These are phyloP conservation scores for Nysson spinosus DNA, from an alignment of 2,888 invertebrate genomes.

Conservation along the genomic window DNA sequence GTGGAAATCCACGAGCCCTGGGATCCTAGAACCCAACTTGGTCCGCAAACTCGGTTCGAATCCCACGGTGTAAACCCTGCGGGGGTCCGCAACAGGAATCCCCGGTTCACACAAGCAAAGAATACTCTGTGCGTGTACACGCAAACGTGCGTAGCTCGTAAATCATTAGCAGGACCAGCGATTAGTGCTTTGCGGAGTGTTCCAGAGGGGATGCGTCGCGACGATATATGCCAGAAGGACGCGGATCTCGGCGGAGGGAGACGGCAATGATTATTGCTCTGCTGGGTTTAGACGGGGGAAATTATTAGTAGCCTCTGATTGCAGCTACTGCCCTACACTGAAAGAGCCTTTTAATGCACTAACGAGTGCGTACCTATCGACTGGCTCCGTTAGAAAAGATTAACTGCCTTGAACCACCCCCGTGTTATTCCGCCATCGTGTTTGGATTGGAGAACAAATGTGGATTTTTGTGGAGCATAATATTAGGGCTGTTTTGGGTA, in stretches of 20 bases:
- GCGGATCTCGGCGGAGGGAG: constrained; percentile 19
- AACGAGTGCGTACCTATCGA: constrained; percentile 54
- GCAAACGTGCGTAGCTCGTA: constrained; percentile 69
- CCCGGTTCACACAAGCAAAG: constrained; percentile 55
- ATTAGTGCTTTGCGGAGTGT: constrained; percentile 71
- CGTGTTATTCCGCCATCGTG: background rate
- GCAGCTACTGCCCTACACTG: constrained; percentile 64
- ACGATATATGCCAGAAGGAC: constrained; percentile 32
- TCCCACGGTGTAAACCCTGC: constrained; percentile 75
- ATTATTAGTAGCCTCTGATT: constrained; percentile 74
- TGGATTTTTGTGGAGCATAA: background rate
- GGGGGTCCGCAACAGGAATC: constrained; percentile 72
- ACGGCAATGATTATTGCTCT: constrained; percentile 70
- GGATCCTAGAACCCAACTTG: constrained; percentile 50
- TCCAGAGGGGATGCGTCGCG: constrained; percentile 40
- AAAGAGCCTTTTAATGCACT: constrained; percentile 66
- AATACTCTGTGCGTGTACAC: constrained; percentile 39
- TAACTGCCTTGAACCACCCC: constrained; percentile 39
- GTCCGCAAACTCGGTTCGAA: constrained; percentile 55
- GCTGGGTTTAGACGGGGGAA: constrained; percentile 60
- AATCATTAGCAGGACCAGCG: constrained; percentile 74
- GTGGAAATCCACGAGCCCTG: constrained; percentile 55
- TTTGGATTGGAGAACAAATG: constrained; percentile 3
- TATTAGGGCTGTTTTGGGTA: too few relatives aligned
- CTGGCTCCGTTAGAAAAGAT: constrained; percentile 53